Evolutionary conservation across 2,113 vertebrate genomes (phyloP).

Genomic region (Mystacornis crossleyi): DNA sequence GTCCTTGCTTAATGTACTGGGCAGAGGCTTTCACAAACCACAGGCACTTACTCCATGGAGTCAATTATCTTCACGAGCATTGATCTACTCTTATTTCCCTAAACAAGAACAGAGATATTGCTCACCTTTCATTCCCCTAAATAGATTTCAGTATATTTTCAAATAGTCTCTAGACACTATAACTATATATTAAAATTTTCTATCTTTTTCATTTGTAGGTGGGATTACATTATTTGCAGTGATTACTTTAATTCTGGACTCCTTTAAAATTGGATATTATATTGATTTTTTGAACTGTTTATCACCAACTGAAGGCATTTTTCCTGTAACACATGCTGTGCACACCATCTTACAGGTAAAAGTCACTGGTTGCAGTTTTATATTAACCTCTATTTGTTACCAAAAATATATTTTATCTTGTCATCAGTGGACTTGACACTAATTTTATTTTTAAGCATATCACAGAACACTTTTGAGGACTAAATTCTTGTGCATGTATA

Average conservation of each 20-base stretch:
- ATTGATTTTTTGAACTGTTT: constrained; percentile 89
- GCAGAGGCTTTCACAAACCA: background rate
- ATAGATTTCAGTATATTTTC: background rate
- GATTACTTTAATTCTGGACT: constrained; percentile 91
- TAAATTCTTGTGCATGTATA: background rate
- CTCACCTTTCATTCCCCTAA: background rate
- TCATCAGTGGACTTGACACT: background rate
- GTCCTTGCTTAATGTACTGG: accelerated
- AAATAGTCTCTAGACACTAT: background rate
- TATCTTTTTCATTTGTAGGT: constrained; percentile 71
- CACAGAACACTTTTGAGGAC: background rate
- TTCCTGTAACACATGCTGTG: constrained; percentile 86
- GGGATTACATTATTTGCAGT: constrained; percentile 90
- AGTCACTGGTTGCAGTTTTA: background rate
- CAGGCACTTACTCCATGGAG: background rate
- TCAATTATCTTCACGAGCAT: background rate
- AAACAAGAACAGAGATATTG: background rate
- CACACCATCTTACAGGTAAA: constrained; percentile 93
- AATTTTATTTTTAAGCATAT: background rate
- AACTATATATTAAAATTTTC: background rate
- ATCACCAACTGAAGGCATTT: constrained; percentile 86
- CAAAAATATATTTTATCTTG: background rate
- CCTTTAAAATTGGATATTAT: constrained; percentile 92
- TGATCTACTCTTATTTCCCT: background rate
- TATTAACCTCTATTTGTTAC: background rate